Evolutionary conservation across 1,140 invertebrate genomes (phyloP).

Genomic region (Heliconius congener): DNA sequence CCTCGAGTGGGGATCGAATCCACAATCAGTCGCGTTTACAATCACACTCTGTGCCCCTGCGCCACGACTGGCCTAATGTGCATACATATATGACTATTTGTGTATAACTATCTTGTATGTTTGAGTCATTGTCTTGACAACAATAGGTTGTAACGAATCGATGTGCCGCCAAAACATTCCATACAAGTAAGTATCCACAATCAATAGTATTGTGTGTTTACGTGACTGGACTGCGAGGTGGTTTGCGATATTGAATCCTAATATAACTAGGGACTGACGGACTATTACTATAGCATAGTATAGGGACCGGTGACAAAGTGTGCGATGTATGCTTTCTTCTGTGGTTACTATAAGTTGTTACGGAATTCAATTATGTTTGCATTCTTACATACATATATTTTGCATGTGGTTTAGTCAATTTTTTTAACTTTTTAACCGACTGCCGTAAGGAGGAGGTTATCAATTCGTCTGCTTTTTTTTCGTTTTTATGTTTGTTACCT

Average conservation of each 20-base stretch:
- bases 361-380: background rate
- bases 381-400: background rate
- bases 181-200: slow-evolving; percentile 51
- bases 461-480: no score
- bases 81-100: slow-evolving; percentile 14
- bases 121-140: slow-evolving; percentile 55
- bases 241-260: slow-evolving; percentile 35
- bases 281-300: slow-evolving; percentile 1
- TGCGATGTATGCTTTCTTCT: slow-evolving; percentile 4
- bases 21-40: no score
- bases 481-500: no score
- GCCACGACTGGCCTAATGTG: no score
- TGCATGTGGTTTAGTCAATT: background rate
- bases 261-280: background rate
- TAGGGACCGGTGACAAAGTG: background rate
- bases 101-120: slow-evolving; percentile 15
- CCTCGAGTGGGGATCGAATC: no score
- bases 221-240: slow-evolving; percentile 50
- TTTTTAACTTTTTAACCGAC: background rate
- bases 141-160: slow-evolving; percentile 56
- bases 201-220: slow-evolving; percentile 58
- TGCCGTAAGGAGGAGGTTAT: no score
- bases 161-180: slow-evolving; percentile 64
- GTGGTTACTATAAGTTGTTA: background rate
- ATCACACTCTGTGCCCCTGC: no score